Percentiles rank a stretch among this genome's conserved stretches.
phyloP scores from a whole-genome alignment of 2,888 invertebrate genomes.

The Hofmannophila pseudospretella region DNA sequence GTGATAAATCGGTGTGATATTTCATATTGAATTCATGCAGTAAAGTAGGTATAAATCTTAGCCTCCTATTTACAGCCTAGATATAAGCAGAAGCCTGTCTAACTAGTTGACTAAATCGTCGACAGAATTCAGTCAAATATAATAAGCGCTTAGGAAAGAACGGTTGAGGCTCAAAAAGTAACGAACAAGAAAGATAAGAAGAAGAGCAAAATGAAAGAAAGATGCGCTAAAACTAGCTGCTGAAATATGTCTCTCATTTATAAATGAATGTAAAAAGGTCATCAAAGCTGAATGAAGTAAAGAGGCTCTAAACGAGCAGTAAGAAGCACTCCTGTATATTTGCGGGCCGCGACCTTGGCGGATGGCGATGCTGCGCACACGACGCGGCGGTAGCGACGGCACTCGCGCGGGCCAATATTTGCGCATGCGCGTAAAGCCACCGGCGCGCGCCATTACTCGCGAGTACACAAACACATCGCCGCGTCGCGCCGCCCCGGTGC shows the following conservation, averaged over 20 bases:
- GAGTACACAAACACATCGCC: constrained; percentile 24
- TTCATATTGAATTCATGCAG: too few species aligned
- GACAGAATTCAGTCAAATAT: too few species aligned
- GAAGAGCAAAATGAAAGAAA: background rate
- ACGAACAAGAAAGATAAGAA: background rate
- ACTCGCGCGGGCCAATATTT: constrained; percentile 44
- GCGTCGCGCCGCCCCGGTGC: too few species aligned
- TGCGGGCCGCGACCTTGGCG: constrained; percentile 41
- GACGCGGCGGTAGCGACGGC: constrained; percentile 18
- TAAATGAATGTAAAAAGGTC: constrained; percentile 9
- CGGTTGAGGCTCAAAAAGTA: background rate
- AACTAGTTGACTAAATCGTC: too few species aligned
- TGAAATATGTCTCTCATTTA: constrained; percentile 4
- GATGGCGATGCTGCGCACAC: constrained; percentile 8
- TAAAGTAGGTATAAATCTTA: too few species aligned
- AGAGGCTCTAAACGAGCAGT: constrained; percentile 9
- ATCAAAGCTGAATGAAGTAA: constrained; percentile 10
- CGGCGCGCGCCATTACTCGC: constrained; percentile 29
- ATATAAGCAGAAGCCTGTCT: too few species aligned
- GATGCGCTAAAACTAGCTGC: too few species aligned
- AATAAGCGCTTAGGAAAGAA: too few species aligned
- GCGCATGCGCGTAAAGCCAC: constrained; percentile 44
- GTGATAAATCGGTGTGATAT: too few species aligned
- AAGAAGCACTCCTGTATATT: constrained; percentile 13
- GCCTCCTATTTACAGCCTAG: too few species aligned